Base-by-base conservation (phyloP, 2,888 invertebrate species). In the Onthophagus sagittarius region DNA sequence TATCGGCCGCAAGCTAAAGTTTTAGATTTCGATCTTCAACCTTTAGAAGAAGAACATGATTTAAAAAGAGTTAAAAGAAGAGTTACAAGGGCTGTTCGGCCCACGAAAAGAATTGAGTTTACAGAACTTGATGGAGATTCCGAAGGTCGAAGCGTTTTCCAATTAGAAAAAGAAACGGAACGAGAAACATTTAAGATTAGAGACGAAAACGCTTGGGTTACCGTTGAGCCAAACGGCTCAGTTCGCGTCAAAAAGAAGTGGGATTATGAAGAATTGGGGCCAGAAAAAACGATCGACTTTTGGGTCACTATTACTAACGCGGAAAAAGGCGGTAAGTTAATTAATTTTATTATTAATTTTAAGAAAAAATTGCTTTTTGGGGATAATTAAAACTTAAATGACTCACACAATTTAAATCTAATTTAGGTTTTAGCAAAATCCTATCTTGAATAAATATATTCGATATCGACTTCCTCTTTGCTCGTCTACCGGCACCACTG, bases 241-340 rank as follows among this genome's bases (percentile, higher is more conserved):
- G 96, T 97, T 81, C 91, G 94, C 82, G 96, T 97, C 77, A 96
- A 95, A 87, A 95, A 96, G 91, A 96, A 96, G 91, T 97, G 97
- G 97, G 96, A 97, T 89, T 97, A 95, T 86, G 97, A 97, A 84
- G 96, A 96, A 83, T 86, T 97, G 69, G 96, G 96, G 31, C 95
- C 95, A 0, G 96, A 97, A 87, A 97, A 97, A 85, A 96, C 95
- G 11, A 96, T 97, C 82, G 96, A 97, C 86, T 97, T 97, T 85
- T 97, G 96, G 96, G 96, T 97, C 72, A 95, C 95, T 72, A 96
- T 96, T 81, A 95, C 94, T 74, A 96, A 96, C 85, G 90, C 94
- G 77, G 95, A 94, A 87, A 93, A 93, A 85, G 93, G 93, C 88
- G 94, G 94, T 95, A 84, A 91, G 92, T 89, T 74, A 69, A 32